These are phyloP conservation scores for Meandrina meandrites DNA, from an alignment of 92 coral and sea anemone genomes.

Conservation along the genomic window DNA sequence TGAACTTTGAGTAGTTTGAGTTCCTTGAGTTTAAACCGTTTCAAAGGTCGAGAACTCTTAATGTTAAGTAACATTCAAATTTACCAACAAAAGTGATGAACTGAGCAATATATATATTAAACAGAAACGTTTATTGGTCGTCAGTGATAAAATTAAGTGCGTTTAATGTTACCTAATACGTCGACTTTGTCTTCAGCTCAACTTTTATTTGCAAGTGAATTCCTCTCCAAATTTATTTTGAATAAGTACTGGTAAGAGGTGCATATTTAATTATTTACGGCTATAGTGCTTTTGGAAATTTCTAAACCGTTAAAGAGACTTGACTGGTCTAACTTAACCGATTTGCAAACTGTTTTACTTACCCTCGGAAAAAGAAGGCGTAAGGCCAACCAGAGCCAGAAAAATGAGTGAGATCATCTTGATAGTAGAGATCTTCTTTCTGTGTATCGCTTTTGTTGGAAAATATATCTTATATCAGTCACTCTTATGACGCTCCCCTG, in stretches of 20 bases:
- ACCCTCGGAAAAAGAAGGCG: constrained; percentile 26
- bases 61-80: no score
- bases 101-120: no score
- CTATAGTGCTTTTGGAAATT: not conserved
- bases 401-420: constrained; percentile 5
- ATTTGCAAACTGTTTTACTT: not conserved
- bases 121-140: no score
- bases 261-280: not conserved
- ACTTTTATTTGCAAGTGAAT: no score
- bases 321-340: not conserved
- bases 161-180: not conserved
- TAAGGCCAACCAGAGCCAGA: not conserved
- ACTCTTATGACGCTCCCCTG: not conserved
- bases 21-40: no score
- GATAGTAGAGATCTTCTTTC: not conserved
- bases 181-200: not conserved
- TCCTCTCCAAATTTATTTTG: no score
- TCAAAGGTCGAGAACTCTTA: no score
- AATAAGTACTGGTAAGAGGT: not conserved
- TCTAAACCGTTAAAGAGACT: not conserved
- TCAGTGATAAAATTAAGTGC: not conserved
- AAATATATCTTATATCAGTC: not conserved
- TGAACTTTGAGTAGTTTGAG: no score
- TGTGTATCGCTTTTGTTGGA: not conserved
- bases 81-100: no score